Base-by-base conservation (phyloP, 2,797 vertebrate species). In the Fistularia tabacaria region DNA sequence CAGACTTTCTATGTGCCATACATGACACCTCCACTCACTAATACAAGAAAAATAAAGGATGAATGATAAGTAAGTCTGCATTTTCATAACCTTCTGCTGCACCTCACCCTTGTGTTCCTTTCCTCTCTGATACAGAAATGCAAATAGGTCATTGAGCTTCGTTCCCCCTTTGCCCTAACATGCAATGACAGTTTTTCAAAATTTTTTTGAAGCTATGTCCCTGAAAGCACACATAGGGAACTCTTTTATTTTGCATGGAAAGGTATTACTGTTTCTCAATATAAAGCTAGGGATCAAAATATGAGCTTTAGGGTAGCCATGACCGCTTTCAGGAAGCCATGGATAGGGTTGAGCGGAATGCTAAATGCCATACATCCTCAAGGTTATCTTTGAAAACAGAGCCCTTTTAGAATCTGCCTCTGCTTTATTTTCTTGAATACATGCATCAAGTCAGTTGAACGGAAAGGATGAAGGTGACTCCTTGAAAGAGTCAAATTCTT, bases 321-420 rank as follows among this genome's bases (percentile, higher is more conserved):
- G 84, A 81, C 82, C 78, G 74, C 81, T 78, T 52, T 79, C 74
- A 73, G 79, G 80, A 82, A 82, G 85, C 82, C 85, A 79, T 72
- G 82, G 75, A 74, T 75, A 72, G 53, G 84, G 80, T 87, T 87
- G 89, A 80, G 83, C 58, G 38, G 87, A 90, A 91, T 90, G 87
- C 86, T 90, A 90, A 90, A 88, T 85, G 84, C 83, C 82, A 80
- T 77, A 80, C 83, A 86, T 90, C 87, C 85, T 89, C 89, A 91
- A 91, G 89, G 89, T 91, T 90, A 90, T 91, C 90, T 88, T 74
- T 65, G 65, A 81, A 88, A 86, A 86, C 87, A 79, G 85, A 82
- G 82, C 77, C 85, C 85, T 86, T 88, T 88, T 86, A 76, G 83
- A 84, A 83, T 80, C 80, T 68, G 74, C 79, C 74, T 84, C 82